Evolutionary conservation across 2,113 vertebrate species (phyloP).

Genomic region (Panurus biarmicus): DNA sequence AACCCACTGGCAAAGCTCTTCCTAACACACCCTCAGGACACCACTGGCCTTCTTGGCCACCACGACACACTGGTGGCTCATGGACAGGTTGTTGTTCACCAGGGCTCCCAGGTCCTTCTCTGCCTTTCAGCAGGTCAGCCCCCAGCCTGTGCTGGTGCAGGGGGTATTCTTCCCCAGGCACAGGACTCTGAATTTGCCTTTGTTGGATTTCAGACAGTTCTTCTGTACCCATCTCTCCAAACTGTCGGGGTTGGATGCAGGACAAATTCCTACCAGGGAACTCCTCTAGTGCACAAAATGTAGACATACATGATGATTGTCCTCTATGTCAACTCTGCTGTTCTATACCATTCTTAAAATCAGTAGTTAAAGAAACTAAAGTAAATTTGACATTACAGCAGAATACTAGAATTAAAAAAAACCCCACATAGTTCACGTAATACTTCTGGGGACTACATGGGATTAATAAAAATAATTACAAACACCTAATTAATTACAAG

Average conservation of each 20-base stretch:
- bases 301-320: background rate
- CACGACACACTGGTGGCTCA: background rate
- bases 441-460: background rate
- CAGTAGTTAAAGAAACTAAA: background rate
- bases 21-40: rapidly evolving
- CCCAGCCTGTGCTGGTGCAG: background rate
- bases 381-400: background rate
- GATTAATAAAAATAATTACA: background rate
- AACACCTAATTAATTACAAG: background rate
- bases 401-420: background rate
- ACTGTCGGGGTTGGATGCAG: background rate
- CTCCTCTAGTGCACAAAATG: background rate
- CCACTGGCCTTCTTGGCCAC: background rate
- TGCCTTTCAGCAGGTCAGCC: background rate
- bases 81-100: background rate
- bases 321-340: background rate
- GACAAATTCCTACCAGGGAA: background rate
- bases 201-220: background rate
- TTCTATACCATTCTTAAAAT: background rate
- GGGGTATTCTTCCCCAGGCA: background rate
- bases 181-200: background rate
- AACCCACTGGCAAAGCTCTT: background rate
- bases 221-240: background rate
- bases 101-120: background rate
- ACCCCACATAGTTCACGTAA: background rate